Percentiles rank a stretch among this genome's conserved stretches.
Evolutionary conservation across 2,797 vertebrate genomes (phyloP).

Genomic region (Pangasius macronema): DNA sequence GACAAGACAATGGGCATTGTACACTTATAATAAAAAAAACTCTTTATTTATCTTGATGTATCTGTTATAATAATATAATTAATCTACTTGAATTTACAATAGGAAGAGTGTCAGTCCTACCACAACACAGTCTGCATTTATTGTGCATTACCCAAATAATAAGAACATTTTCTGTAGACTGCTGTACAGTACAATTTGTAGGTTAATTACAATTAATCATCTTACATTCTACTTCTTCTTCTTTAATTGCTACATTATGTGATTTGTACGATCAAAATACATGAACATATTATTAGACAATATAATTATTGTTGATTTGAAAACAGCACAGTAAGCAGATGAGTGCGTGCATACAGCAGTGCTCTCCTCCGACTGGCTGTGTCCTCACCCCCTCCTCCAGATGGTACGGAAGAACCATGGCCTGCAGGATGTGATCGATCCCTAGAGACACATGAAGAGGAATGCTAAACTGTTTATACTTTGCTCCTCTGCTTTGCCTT

Average conservation of each 20-base stretch:
- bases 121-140: no score
- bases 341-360: neutral
- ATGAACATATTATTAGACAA: constrained; percentile 3
- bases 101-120: no score
- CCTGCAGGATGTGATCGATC: constrained; percentile 19
- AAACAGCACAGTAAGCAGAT: neutral
- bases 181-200: neutral
- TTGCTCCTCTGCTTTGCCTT: constrained; percentile 14
- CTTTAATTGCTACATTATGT: neutral
- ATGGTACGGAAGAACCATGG: constrained; percentile 9
- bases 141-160: neutral
- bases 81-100: no score
- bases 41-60: neutral
- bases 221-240: neutral
- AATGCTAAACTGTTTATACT: constrained; percentile 33
- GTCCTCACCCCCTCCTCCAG: constrained; percentile 31
- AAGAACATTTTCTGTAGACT: constrained; percentile 4
- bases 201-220: constrained; percentile 7
- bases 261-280: neutral
- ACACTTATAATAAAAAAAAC: neutral
- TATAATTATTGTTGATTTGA: neutral
- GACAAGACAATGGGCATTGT: neutral
- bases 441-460: constrained; percentile 13
- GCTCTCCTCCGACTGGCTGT: constrained; percentile 18
- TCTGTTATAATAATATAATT: no score